These are phyloP conservation scores for Pteromalus puparum DNA, from an alignment of 1,140 invertebrate genomes.

Conservation along the genomic window DNA sequence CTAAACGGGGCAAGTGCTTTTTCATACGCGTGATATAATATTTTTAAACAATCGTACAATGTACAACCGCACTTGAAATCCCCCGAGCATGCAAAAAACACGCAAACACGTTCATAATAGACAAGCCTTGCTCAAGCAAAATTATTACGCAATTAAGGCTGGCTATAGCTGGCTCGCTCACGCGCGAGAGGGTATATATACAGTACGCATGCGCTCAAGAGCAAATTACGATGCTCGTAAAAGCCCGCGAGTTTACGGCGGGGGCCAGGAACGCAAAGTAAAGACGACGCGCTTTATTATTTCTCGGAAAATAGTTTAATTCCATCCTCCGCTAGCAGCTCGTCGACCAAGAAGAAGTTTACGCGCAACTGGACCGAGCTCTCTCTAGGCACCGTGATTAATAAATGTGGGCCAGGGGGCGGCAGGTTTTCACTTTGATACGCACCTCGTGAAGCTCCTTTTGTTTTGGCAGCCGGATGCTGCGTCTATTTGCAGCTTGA, in stretches of 20 bases:
- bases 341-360: conserved; percentile 43
- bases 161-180: not conserved
- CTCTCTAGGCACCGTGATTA: conserved; percentile 19
- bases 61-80: too few relatives aligned
- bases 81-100: not conserved
- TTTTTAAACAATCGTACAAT: too few relatives aligned
- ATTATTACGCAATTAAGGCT: conserved; percentile 42
- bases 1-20: too few relatives aligned
- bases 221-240: conserved; percentile 26
- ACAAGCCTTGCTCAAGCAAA: not conserved
- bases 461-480: not conserved
- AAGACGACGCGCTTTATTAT: conserved; percentile 57
- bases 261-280: conserved; percentile 30
- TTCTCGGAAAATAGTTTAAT: conserved; percentile 53
- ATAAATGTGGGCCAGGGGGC: conserved; percentile 39
- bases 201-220: not conserved
- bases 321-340: not conserved
- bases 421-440: conserved; percentile 45
- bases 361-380: conserved; percentile 24
- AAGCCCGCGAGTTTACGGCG: conserved; percentile 53
- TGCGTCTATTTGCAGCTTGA: not conserved
- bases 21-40: too few relatives aligned
- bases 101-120: not conserved
- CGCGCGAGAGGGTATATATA: not conserved
- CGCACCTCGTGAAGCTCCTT: conserved; percentile 16